Evolutionary conservation across 2,797 vertebrate genomes (phyloP).

Genomic region (Oreochromis grahami): DNA sequence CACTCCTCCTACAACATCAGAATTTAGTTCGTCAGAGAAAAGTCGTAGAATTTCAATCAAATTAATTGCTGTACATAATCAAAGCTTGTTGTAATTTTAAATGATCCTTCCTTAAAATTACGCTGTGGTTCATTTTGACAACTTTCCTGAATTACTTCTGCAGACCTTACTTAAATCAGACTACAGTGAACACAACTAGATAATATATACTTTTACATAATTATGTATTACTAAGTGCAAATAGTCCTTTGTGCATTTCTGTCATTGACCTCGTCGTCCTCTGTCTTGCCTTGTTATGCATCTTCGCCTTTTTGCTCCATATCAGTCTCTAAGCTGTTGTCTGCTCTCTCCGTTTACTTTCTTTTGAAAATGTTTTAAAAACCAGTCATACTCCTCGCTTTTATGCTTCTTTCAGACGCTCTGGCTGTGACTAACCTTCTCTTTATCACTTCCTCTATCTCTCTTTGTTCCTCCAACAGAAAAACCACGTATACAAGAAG

Average conservation of each 20-base stretch:
- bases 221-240: neutral
- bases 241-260: neutral
- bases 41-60: neutral
- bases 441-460: neutral
- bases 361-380: neutral
- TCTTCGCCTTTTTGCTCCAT: accelerated
- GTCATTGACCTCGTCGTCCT: neutral
- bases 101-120: neutral
- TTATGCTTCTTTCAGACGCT: neutral
- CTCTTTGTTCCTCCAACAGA: slow-evolving; percentile 68
- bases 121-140: accelerated
- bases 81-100: neutral
- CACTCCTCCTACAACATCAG: slow-evolving; percentile 17
- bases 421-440: neutral
- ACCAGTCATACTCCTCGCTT: neutral
- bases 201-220: neutral
- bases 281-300: neutral
- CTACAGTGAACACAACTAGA: neutral
- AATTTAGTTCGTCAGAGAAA: neutral
- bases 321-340: neutral
- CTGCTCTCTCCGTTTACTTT: neutral
- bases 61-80: neutral
- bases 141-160: neutral
- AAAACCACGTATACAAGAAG: slow-evolving; percentile 93
- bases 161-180: neutral